phyloP scores from a whole-genome alignment of 1,140 invertebrate species.

The Monochamus saltuarius region DNA sequence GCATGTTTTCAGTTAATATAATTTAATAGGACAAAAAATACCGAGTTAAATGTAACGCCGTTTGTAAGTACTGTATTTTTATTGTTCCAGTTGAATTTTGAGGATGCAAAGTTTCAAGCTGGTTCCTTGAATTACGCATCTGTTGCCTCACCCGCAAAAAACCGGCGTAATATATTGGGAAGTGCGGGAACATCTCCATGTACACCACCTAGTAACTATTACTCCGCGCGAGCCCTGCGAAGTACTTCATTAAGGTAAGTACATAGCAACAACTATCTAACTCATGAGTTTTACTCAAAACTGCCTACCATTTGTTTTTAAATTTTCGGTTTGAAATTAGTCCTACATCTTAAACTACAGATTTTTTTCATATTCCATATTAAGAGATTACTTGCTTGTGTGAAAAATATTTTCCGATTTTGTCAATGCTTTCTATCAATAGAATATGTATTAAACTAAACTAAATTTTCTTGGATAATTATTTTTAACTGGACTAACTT shows the following conservation, averaged over 20 bases:
- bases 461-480: too few relatives aligned
- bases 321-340: too few relatives aligned
- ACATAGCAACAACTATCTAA: too few relatives aligned
- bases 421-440: too few relatives aligned
- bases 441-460: too few relatives aligned
- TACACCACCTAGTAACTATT: conserved; percentile 26
- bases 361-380: too few relatives aligned
- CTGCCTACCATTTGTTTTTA: too few relatives aligned
- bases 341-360: too few relatives aligned
- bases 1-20: background rate
- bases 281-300: too few relatives aligned
- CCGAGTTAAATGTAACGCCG: background rate
- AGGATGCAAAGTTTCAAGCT: conserved; percentile 33
- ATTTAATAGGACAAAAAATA: background rate
- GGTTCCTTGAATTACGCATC: conserved; percentile 23
- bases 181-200: conserved; percentile 33
- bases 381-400: too few relatives aligned
- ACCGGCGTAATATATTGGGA: conserved; percentile 35
- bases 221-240: conserved; percentile 30
- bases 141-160: conserved; percentile 24
- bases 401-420: too few relatives aligned
- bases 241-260: conserved; percentile 45
- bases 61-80: background rate
- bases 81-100: conserved; percentile 37
- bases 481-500: too few relatives aligned